Evolutionary conservation across 2,113 vertebrate genomes (phyloP).

Genomic region (Acrocephalus kingi): DNA sequence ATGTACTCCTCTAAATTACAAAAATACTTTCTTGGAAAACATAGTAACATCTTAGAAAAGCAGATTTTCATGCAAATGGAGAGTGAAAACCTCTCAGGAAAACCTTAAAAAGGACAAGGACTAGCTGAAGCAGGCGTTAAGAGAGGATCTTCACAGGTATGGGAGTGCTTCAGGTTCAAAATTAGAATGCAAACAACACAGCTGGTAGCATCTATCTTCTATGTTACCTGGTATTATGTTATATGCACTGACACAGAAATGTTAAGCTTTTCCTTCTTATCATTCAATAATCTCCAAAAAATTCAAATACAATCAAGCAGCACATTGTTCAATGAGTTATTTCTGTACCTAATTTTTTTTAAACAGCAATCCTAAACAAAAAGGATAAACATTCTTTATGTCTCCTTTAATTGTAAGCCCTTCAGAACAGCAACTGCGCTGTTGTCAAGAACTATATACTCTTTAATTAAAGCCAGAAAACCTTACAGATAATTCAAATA

Average conservation of each 20-base stretch:
- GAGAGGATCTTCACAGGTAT: conserved; percentile 3
- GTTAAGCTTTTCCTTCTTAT: conserved; percentile 48
- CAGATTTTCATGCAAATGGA: background rate
- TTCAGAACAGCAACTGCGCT: background rate
- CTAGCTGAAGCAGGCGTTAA: conserved; percentile 14
- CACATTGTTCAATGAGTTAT: background rate
- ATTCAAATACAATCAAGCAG: background rate
- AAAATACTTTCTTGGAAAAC: background rate
- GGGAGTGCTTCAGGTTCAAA: conserved; percentile 47
- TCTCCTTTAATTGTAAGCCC: background rate
- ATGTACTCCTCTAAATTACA: background rate
- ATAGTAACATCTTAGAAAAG: background rate
- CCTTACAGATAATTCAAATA: background rate
- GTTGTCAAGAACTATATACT: background rate
- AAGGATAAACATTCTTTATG: background rate
- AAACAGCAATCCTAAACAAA: background rate
- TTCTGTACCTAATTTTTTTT: background rate
- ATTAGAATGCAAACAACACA: conserved; percentile 60
- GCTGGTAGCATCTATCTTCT: conserved; percentile 49
- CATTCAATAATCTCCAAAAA: conserved; percentile 1
- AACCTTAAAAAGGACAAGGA: background rate
- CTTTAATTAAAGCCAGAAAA: background rate
- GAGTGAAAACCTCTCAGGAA: conserved; percentile 10
- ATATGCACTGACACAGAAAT: conserved; percentile 40
- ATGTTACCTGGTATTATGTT: conserved; percentile 12